Percentiles rank a stretch among this genome's conserved stretches.
Conservation (phyloP, 2,113 vertebrate genomes). For the Microtus oregoni region DNA sequence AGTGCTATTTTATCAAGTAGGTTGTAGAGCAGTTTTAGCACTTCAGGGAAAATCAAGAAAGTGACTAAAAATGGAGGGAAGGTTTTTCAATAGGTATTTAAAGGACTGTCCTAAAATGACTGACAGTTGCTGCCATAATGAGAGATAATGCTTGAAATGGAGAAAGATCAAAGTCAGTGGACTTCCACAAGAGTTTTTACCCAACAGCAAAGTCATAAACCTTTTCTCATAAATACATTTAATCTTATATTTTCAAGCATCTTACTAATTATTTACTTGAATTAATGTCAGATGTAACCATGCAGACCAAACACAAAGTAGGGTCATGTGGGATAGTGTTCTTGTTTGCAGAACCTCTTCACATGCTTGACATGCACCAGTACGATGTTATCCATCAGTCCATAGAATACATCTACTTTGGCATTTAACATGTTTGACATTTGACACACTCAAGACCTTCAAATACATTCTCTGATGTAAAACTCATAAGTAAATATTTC, state of each 20-base stretch:
- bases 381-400: too few species aligned
- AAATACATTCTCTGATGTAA: neutral
- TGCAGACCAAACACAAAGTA: neutral
- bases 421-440: neutral
- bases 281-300: neutral
- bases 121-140: neutral
- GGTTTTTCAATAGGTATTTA: neutral
- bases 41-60: neutral
- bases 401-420: neutral
- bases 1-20: slow-evolving; percentile 26
- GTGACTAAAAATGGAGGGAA: neutral
- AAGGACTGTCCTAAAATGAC: neutral
- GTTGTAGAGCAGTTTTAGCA: neutral
- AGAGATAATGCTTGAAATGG: neutral
- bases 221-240: neutral
- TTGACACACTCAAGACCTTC: neutral
- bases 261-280: neutral
- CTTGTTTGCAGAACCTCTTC: neutral
- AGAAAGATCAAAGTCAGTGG: neutral
- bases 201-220: neutral
- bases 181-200: neutral
- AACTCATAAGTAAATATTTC: neutral
- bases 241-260: neutral
- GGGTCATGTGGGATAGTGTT: accelerated
- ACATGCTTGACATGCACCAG: neutral